Percentiles rank a stretch among this genome's conserved stretches.
Conservation (phyloP, 2,888 invertebrate species). For the Erebia aethiops region DNA sequence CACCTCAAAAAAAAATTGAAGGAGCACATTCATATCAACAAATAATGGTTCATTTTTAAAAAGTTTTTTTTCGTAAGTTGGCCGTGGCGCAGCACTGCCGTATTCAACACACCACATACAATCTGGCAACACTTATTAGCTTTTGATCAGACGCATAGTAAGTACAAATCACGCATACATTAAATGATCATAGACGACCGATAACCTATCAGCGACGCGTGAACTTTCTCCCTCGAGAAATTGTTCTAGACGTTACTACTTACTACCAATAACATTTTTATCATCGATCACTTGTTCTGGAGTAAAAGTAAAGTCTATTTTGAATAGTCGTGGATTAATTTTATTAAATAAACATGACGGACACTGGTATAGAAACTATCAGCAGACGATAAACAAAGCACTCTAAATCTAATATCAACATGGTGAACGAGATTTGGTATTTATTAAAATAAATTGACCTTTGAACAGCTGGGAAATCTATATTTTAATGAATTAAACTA, state of each 20-base stretch:
- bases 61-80: too few relatives aligned
- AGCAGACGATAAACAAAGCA: not conserved
- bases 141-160: not conserved
- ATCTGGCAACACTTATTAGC: not conserved
- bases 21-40: too few relatives aligned
- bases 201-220: constrained; percentile 11
- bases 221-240: constrained; percentile 21
- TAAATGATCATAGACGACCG: constrained; percentile 3
- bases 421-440: not conserved
- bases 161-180: not conserved
- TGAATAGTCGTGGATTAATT: not conserved
- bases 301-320: not conserved
- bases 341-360: too few relatives aligned
- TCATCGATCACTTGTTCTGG: not conserved
- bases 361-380: too few relatives aligned
- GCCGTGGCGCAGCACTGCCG: too few relatives aligned
- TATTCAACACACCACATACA: too few relatives aligned
- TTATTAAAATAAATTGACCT: not conserved
- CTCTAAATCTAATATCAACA: constrained; percentile 14
- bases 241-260: constrained; percentile 12
- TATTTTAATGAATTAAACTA: not conserved
- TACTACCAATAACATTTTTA: not conserved
- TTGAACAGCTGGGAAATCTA: not conserved
- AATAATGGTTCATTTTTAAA: too few relatives aligned
- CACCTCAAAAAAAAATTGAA: too few relatives aligned